A percentile compares a stretch with the other conserved stretches of the same genome.
phyloP scores from a whole-genome alignment of 2,888 invertebrate species.

The Orthonevra nobilis region DNA sequence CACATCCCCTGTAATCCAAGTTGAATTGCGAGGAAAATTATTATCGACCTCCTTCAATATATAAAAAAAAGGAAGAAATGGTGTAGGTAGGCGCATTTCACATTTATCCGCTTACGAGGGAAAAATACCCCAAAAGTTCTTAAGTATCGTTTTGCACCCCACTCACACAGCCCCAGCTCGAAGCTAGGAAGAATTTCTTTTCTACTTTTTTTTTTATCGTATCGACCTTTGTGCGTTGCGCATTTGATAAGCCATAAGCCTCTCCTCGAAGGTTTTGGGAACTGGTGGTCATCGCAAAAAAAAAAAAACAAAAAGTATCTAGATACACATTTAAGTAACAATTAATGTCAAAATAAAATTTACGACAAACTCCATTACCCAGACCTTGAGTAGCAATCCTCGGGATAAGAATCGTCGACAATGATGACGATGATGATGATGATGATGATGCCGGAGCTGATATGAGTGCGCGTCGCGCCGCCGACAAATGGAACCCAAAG shows the following conservation, averaged over 20 bases:
- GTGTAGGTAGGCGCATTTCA: conserved; percentile 63
- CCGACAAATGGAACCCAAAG: background rate
- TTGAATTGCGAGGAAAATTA: conserved; percentile 63
- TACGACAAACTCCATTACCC: conserved; percentile 42
- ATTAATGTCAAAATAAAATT: conserved; percentile 62
- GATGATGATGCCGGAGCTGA: background rate
- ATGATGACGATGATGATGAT: conserved; percentile 40
- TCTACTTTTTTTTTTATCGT: conserved; percentile 46
- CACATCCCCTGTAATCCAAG: conserved; percentile 51
- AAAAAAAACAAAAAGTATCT: too few relatives aligned
- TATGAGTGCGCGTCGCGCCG: background rate
- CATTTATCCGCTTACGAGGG: conserved; percentile 45
- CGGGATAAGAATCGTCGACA: conserved; percentile 49
- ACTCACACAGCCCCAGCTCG: background rate
- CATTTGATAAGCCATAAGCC: conserved; percentile 54
- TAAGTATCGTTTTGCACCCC: conserved; percentile 32
- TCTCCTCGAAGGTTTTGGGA: too few relatives aligned
- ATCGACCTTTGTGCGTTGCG: too few relatives aligned
- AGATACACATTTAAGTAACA: conserved; percentile 57
- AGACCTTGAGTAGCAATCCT: conserved; percentile 16
- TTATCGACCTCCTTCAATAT: conserved; percentile 32
- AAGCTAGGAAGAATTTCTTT: background rate
- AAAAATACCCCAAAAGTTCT: conserved; percentile 24
- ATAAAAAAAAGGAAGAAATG: background rate
- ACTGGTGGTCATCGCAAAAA: conserved; percentile 38